Evolutionary conservation across 2,888 invertebrate species (phyloP).

Genomic region (Himalopsyche tibetana): DNA sequence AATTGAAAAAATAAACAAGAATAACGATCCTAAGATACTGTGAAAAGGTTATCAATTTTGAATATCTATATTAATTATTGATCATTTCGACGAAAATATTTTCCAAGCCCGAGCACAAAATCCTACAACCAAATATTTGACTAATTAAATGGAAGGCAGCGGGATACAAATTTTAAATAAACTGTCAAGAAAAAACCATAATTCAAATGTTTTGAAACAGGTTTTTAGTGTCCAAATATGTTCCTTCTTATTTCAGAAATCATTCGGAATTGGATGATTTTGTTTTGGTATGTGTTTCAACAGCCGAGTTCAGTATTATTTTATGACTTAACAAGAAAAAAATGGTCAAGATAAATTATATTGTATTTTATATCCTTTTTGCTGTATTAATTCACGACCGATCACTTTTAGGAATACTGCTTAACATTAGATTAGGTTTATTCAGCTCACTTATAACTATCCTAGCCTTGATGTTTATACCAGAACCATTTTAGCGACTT

Average conservation of each 20-base stretch:
- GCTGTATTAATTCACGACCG: too few relatives aligned
- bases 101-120: neutral
- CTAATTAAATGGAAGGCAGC: constrained; percentile 48
- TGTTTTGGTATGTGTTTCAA: neutral
- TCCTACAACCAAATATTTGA: constrained; percentile 48
- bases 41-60: constrained; percentile 30
- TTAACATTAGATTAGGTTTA: too few relatives aligned
- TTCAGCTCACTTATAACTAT: too few relatives aligned
- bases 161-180: constrained; percentile 27
- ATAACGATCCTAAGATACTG: neutral
- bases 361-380: too few relatives aligned
- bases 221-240: neutral
- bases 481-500: too few relatives aligned
- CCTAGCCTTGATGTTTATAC: too few relatives aligned
- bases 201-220: neutral
- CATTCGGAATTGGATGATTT: neutral
- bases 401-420: too few relatives aligned
- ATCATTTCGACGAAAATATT: constrained; percentile 12
- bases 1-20: constrained; percentile 31
- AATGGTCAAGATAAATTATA: neutral
- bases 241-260: neutral
- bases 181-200: constrained; percentile 8
- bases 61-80: constrained; percentile 34
- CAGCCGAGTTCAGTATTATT: neutral
- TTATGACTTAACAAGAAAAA: neutral